These are phyloP conservation scores for Brachystomella parvula DNA, from an alignment of 1,140 invertebrate genomes.

Conservation along the genomic window DNA sequence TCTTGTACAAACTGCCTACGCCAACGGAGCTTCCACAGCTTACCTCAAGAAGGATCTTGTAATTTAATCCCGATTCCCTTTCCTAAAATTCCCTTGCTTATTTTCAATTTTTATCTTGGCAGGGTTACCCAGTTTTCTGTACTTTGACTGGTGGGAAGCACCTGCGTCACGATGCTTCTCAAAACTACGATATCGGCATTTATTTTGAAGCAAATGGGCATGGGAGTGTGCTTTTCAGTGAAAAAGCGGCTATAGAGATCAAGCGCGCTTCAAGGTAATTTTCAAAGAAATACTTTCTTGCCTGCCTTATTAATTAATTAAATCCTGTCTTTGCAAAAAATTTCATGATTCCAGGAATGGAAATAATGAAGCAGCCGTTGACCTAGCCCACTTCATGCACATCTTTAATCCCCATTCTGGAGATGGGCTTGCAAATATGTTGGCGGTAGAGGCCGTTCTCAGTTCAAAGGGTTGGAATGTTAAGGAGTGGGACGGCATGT, in stretches of 20 bases:
- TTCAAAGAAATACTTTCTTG: too few species aligned
- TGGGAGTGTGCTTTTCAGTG: slow-evolving; percentile 80
- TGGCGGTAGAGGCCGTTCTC: slow-evolving; percentile 87
- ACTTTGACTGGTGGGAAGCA: slow-evolving; percentile 96
- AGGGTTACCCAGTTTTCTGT: slow-evolving; percentile 75
- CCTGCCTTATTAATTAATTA: too few species aligned
- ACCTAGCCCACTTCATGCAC: slow-evolving; percentile 62
- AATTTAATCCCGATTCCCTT: slow-evolving; percentile 36
- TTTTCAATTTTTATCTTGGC: slow-evolving; percentile 12
- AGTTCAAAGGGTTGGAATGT: slow-evolving; percentile 68
- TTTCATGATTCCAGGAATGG: not conserved
- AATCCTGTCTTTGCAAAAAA: too few species aligned
- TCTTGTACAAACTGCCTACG: slow-evolving; percentile 95
- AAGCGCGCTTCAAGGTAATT: slow-evolving; percentile 49
- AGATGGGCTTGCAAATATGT: slow-evolving; percentile 91
- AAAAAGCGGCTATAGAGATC: slow-evolving; percentile 46
- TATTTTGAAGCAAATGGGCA: slow-evolving; percentile 99
- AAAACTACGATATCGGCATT: slow-evolving; percentile 84
- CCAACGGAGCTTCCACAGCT: slow-evolving; percentile 90
- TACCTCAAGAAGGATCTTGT: slow-evolving; percentile 81
- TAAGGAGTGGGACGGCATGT: slow-evolving; percentile 65
- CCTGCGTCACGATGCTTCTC: slow-evolving; percentile 80
- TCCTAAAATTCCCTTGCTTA: not conserved
- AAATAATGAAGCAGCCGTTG: slow-evolving; percentile 48
- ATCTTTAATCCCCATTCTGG: slow-evolving; percentile 93